A percentile compares a stretch with the other conserved stretches of the same genome.
phyloP scores from a whole-genome alignment of 37 sponge, comb jelly and placozoan species.

The Petrosia ficiformis region DNA sequence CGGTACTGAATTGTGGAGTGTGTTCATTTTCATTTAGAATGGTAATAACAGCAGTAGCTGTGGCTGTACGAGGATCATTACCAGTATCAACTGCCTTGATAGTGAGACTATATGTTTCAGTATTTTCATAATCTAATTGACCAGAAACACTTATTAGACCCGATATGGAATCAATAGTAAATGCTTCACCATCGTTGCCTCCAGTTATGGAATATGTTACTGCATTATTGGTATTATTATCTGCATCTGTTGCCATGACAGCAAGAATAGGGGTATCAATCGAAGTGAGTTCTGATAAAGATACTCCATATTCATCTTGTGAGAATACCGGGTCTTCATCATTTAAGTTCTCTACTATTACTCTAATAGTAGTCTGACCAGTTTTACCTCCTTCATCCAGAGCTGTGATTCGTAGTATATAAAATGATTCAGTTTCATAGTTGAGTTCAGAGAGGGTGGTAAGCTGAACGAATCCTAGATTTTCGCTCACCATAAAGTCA shows the following conservation, averaged over 20 bases:
- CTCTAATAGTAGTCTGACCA: not conserved
- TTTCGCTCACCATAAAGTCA: not conserved
- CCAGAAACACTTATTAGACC: constrained; percentile 43
- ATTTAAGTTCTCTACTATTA: constrained; percentile 51
- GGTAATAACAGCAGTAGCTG: constrained; percentile 14
- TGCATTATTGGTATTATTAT: constrained; percentile 26
- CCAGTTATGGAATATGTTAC: constrained; percentile 18
- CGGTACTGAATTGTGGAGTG: constrained; percentile 35
- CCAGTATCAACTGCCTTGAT: constrained; percentile 73
- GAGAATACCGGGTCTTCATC: constrained; percentile 66
- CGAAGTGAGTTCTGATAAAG: constrained; percentile 5
- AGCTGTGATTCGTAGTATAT: constrained; percentile 16
- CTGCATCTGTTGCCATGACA: constrained; percentile 31
- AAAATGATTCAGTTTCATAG: not conserved
- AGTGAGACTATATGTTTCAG: constrained; percentile 22
- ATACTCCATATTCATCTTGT: not conserved
- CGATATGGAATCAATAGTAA: constrained; percentile 50
- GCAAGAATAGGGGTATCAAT: not conserved
- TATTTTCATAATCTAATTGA: constrained; percentile 57
- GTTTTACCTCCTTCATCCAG: not conserved
- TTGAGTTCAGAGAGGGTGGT: constrained; percentile 1
- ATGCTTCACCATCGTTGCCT: constrained; percentile 41
- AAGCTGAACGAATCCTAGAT: constrained; percentile 17
- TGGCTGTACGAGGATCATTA: constrained; percentile 1
- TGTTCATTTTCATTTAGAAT: constrained; percentile 58